Evolutionary conservation across 2,113 vertebrate genomes (phyloP), one percentile per base, ranked within the genome.

Genomic region (Cheirogaleus medius): DNA sequence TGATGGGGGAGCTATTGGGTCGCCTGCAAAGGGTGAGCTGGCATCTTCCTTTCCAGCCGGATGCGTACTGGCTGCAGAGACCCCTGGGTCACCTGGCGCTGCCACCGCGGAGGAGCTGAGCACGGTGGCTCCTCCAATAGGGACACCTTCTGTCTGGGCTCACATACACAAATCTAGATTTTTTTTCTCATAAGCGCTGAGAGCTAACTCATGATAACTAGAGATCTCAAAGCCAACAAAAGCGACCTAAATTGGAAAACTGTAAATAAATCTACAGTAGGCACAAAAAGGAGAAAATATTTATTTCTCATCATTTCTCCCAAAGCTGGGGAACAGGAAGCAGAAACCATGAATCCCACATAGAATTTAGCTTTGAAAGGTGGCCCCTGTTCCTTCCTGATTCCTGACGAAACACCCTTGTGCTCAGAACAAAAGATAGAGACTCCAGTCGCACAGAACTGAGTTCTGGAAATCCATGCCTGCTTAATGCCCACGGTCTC

Each of bases 61-160:
- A 39, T 2, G 7, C 2, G 21, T 1, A 1, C 20, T 47, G 64
- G 27, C 47, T 23, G 6, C n/a, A 66, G 32, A 54, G 37, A 13
- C 29, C 42, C 7, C 8, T 32, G 11, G 21, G 1, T 47, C 44
- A 60, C 25, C 1, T 2, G 8, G 6, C 1, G 32, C 32, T 21
- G 25, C 3, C 10, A 8, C 68, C 3, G 8, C 34, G 8, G 21
- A 84, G 71, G 54, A 25, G 29, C 23, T 8, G 14, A 8, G 52
- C 8, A 27, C 37, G 29, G 32, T 18, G 23, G 21, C 9, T 39
- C 20, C 95, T n/a, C 58, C 52, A 25, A 47, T 56, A 29, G 66
- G 80, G 15, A 66, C 2, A 14, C 56, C 29, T 74, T n/a, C n/a
- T 1, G 0, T 44, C n/a, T 52, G 39, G 20, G 34, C 63, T 84